Evolutionary conservation across 1,140 invertebrate genomes (phyloP), one percentile per base, ranked within the genome.

Genomic region (Limonius californicus): DNA sequence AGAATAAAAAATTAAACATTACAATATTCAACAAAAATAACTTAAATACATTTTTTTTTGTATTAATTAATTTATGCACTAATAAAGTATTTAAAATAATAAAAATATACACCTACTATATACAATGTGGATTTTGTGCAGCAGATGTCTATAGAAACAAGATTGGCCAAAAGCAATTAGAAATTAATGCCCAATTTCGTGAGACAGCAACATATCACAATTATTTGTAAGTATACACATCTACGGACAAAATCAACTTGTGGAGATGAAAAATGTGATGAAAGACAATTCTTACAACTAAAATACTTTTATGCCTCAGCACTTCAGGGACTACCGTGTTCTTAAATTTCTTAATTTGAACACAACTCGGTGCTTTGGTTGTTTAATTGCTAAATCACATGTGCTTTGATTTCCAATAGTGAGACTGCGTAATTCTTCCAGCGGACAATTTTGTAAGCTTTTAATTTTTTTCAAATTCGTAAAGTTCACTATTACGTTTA

Each of bases 311-410:
- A 50, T 50, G 45, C 45, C 45, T 50, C 45, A 50, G 45, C 45
- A 50, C 45, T 50, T 45, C n/a, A 50, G 45, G 45, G 45, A 50
- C 45, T 50, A 50, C 45, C 20, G 45, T 50, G 45, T 50, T 50
- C 45, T 50, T 50, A 6, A 50, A 18, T 50, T 19, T 50, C 20
- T 50, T 50, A 50, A 18, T 50, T 50, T 70, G 68, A 70, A 70
- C 68, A 70, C 68, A 70, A 67, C 64, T 58, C 59, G 68, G 68
- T 70, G 68, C 68, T 68, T 69, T 68, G 66, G 64, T 69, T 21
- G 59, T 59, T 66, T 60, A 63, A 56, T 53, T 54, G 32, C 45
- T 50, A 50, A 50, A 63, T 66, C 65, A 63, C 61, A 55, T 57
- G 57, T 60, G 61, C 61, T 58, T 50, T 50, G 45, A 50, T 50